Evolutionary conservation across 1,140 invertebrate genomes (phyloP).

Genomic region (Argopecten irradians): DNA sequence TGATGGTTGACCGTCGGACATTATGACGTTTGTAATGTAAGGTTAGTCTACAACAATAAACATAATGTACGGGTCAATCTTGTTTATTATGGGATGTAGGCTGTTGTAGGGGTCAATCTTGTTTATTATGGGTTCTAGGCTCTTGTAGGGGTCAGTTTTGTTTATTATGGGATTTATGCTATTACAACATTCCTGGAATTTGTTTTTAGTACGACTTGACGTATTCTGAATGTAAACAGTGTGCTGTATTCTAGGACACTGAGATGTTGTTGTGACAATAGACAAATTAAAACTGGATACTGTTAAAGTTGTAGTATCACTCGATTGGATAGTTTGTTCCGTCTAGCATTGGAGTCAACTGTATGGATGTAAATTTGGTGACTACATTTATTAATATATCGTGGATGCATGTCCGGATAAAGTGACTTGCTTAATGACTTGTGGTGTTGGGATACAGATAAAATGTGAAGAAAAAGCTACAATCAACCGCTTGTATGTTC

Average conservation of each 20-base stretch:
- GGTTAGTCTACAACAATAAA: constrained; percentile 7
- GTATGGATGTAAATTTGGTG: no score
- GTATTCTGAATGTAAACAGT: not conserved
- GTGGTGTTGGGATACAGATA: not conserved
- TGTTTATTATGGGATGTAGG: not conserved
- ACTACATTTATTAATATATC: no score
- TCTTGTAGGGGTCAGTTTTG: not conserved
- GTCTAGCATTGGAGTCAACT: no score
- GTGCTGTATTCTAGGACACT: not conserved
- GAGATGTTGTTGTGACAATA: not conserved
- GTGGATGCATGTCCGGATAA: no score
- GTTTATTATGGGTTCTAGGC: not conserved
- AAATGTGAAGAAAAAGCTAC: no score
- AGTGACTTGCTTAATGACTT: not conserved
- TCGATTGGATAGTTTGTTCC: no score
- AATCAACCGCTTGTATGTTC: no score
- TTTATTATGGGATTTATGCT: not conserved
- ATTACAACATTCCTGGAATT: not conserved
- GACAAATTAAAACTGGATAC: not conserved
- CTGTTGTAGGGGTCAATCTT: not conserved
- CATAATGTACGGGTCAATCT: not conserved
- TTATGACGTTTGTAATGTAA: not conserved
- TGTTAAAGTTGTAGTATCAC: no score
- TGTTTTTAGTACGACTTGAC: not conserved
- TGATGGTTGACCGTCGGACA: not conserved